Evolutionary conservation across 2,888 invertebrate species (phyloP).

Genomic region (Sialis fuliginosa): DNA sequence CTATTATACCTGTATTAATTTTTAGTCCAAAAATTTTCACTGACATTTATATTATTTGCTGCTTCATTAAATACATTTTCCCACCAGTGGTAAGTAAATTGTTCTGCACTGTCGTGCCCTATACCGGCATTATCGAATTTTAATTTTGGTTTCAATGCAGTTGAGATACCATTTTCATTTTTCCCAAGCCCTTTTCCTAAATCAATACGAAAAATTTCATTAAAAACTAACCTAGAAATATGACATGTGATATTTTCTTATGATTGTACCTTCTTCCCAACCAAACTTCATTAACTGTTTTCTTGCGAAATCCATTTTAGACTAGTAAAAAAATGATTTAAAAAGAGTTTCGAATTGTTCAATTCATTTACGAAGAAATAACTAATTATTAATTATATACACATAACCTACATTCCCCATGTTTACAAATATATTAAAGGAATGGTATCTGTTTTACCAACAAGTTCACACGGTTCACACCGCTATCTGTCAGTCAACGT

Average conservation of each 20-base stretch:
- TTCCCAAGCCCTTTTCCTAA: conserved; percentile 73
- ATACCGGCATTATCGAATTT: conserved; percentile 66
- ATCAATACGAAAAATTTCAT: conserved; percentile 10
- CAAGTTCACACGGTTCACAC: too few relatives aligned
- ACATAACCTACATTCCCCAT: too few relatives aligned
- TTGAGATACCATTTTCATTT: conserved; percentile 56
- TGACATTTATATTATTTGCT: conserved; percentile 44
- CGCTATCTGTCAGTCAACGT: too few relatives aligned
- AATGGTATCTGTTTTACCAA: too few relatives aligned
- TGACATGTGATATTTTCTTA: not conserved
- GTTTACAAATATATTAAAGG: too few relatives aligned
- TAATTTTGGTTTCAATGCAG: conserved; percentile 58
- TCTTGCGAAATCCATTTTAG: conserved; percentile 47
- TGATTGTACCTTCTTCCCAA: conserved; percentile 44
- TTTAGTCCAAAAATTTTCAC: conserved; percentile 13
- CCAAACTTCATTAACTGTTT: conserved; percentile 58
- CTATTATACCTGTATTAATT: not conserved
- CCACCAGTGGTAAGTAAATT: conserved; percentile 78
- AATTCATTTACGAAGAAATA: too few relatives aligned
- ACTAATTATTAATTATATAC: too few relatives aligned
- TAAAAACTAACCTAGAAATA: not conserved
- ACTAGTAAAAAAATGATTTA: too few relatives aligned
- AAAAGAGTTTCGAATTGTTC: too few relatives aligned
- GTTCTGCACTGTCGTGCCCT: conserved; percentile 55
- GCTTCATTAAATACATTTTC: conserved; percentile 59